Percentiles rank a stretch among this genome's conserved stretches.
These are phyloP conservation scores for Aviceda subcristata DNA, from an alignment of 2,113 vertebrate genomes.

Conservation along the genomic window DNA sequence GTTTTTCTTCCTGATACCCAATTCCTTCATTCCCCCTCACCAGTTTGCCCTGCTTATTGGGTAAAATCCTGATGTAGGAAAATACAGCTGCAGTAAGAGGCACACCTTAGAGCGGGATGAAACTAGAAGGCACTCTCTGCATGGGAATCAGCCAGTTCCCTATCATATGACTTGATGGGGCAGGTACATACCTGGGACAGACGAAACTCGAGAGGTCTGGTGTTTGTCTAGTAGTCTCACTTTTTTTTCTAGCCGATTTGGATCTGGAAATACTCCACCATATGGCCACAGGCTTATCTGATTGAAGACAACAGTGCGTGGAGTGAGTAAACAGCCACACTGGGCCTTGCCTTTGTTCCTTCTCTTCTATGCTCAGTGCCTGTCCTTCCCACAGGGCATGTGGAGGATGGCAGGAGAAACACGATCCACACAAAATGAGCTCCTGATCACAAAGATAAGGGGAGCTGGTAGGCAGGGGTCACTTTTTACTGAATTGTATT, in stretches of 20 bases:
- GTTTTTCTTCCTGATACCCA: accelerated
- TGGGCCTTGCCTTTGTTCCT: background rate
- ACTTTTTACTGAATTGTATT: accelerated
- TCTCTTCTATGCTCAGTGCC: background rate
- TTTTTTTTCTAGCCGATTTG: background rate
- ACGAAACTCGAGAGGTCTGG: background rate
- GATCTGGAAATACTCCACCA: background rate
- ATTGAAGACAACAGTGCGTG: background rate
- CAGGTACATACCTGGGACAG: constrained; percentile 16
- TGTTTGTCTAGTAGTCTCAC: background rate
- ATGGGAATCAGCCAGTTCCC: background rate
- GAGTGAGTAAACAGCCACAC: constrained; percentile 14
- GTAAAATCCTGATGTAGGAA: background rate
- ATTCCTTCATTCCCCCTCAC: too few species aligned
- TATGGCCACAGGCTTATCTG: constrained; percentile 28
- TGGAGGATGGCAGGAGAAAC: background rate
- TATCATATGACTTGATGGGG: background rate
- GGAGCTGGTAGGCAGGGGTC: background rate
- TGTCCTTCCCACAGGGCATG: background rate
- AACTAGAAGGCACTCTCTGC: background rate
- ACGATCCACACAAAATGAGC: accelerated
- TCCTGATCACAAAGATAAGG: background rate
- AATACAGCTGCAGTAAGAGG: background rate
- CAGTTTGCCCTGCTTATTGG: accelerated
- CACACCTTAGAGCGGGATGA: background rate